phyloP scores from a whole-genome alignment of 2,888 invertebrate species.

The Nephrotoma appendiculata region DNA sequence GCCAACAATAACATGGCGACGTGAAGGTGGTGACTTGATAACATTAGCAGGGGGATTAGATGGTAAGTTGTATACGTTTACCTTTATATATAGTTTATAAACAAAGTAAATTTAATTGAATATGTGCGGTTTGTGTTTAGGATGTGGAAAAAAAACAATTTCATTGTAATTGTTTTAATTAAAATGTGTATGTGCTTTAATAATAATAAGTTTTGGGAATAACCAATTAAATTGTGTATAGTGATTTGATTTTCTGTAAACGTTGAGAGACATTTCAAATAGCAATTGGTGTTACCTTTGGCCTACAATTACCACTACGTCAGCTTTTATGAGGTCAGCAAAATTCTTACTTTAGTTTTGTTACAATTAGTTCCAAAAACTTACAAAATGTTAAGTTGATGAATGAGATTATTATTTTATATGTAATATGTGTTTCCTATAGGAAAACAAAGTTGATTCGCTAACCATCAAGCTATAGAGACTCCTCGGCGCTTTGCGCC shows the following conservation, averaged over 20 bases:
- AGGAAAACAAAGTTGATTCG: no score
- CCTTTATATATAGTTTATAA: not conserved
- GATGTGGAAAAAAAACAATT: not conserved
- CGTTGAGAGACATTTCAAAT: no score
- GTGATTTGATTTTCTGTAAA: not conserved
- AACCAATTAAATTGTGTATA: not conserved
- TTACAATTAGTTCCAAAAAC: no score
- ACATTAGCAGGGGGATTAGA: conserved; percentile 51
- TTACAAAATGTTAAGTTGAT: no score
- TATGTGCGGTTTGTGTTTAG: not conserved
- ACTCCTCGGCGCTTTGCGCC: no score
- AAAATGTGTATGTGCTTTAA: not conserved
- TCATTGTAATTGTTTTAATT: not conserved
- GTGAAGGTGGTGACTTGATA: conserved; percentile 67
- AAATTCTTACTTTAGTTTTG: no score
- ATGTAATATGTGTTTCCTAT: no score
- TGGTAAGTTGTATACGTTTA: conserved; percentile 35
- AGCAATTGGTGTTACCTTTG: no score
- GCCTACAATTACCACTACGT: no score
- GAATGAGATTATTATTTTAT: no score
- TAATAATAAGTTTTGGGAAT: not conserved
- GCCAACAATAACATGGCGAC: conserved; percentile 77
- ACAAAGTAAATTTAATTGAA: not conserved
- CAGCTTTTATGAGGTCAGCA: no score
- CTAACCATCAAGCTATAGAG: no score